These are phyloP conservation scores for Bombus consobrinus DNA, from an alignment of 1,140 invertebrate genomes.

Conservation along the genomic window DNA sequence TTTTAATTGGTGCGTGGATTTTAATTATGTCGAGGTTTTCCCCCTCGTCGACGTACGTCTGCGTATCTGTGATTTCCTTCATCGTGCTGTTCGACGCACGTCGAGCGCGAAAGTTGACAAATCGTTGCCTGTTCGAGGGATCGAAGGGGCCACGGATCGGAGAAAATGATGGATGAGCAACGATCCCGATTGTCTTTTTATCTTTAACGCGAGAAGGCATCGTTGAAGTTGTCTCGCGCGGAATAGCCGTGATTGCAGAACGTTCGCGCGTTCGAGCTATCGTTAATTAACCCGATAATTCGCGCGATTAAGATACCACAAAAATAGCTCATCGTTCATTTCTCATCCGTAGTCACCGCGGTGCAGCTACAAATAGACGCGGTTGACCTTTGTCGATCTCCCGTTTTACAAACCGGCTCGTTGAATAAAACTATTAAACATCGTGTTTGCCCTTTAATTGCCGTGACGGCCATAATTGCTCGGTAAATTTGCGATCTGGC, in stretches of 20 bases:
- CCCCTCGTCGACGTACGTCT: too few relatives aligned
- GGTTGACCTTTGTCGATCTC: slow-evolving; percentile 49
- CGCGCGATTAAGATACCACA: neutral
- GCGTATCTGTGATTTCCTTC: neutral
- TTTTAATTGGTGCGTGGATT: slow-evolving; percentile 50
- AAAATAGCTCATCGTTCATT: slow-evolving; percentile 27
- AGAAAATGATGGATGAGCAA: neutral
- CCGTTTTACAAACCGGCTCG: neutral
- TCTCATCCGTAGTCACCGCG: neutral
- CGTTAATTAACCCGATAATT: slow-evolving; percentile 22
- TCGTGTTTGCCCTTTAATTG: slow-evolving; percentile 51
- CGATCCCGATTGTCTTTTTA: neutral
- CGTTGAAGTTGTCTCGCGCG: neutral
- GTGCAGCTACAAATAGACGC: slow-evolving; percentile 51
- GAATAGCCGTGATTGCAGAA: neutral
- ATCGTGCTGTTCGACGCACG: neutral
- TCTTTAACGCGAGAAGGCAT: neutral
- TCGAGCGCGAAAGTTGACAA: neutral
- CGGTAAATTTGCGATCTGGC: slow-evolving; percentile 20
- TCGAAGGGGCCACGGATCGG: neutral
- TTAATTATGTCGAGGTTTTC: slow-evolving; percentile 35
- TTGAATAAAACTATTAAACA: slow-evolving; percentile 30
- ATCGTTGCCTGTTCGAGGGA: neutral
- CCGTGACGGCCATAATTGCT: slow-evolving; percentile 49
- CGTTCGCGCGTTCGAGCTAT: neutral